phyloP scores from a whole-genome alignment of 2,888 invertebrate genomes.

The Andrena camellia region DNA sequence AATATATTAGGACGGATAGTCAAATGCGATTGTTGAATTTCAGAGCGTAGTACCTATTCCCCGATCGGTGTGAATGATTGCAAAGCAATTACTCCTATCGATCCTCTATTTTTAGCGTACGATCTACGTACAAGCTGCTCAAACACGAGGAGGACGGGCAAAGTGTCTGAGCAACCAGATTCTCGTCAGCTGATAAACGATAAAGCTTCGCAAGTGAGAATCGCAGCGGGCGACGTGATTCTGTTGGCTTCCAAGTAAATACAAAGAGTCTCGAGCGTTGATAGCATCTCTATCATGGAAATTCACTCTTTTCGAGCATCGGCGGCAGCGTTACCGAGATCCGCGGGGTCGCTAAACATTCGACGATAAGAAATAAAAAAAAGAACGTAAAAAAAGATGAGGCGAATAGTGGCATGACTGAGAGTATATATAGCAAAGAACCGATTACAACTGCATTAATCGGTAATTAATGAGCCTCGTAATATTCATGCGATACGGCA shows the following conservation, averaged over 20 bases:
- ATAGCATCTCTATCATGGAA: background rate
- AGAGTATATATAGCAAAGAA: no score
- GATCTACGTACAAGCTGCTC: background rate
- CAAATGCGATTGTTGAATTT: background rate
- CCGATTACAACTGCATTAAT: no score
- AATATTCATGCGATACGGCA: no score
- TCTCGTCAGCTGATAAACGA: background rate
- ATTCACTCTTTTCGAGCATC: no score
- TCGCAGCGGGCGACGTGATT: background rate
- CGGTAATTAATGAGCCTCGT: no score
- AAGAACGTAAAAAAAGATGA: no score
- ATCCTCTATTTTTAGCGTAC: conserved; percentile 20
- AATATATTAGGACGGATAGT: no score
- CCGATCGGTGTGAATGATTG: background rate
- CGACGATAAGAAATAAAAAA: background rate
- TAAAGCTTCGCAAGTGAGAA: background rate
- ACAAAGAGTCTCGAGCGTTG: background rate
- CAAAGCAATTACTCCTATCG: conserved; percentile 21
- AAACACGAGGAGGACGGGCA: background rate
- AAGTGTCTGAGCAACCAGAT: background rate
- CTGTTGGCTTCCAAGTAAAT: background rate
- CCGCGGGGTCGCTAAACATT: background rate
- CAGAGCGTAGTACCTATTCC: background rate
- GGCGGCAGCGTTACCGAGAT: no score
- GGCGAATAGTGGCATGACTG: no score